Base-by-base conservation (phyloP, 1,140 invertebrate genomes). In the Drosophila murphyi region DNA sequence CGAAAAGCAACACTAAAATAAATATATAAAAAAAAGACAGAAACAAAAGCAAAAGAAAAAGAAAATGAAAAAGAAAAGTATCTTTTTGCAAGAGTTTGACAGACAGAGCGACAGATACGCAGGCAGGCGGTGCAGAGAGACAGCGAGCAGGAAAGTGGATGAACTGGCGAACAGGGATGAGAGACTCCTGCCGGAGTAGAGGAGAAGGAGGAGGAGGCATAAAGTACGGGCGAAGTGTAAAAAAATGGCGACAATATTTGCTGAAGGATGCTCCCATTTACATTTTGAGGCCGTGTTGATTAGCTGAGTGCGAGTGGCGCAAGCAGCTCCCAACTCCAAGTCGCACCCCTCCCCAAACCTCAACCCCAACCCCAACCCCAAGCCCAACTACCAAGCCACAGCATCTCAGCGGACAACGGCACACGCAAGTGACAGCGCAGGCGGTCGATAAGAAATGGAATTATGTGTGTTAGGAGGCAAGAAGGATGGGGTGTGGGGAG, bases 161-260 rank as follows among this genome's bases (percentile, higher is more conserved):
- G 80, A 77, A 64, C 59, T 64, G 71, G 71, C 64, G 56, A 20
- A 20, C 60, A 48, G 70, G 71, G 70, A 72, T 64, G 34, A 60
- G 62, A 48, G 72, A 76, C 72, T 41, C 5, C 10, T 3, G 39
- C 39, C 5, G 39, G 10, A 8, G 39, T 8, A 10, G 20, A 20
- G 20, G 20, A 20, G 20, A 20, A 20, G 20, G 20, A 20, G 20
- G 20, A 20, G 20, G 20, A 20, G 20, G 20, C 20, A 20, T 20
- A 20, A 20, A 20, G 20, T 20, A 20, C 20, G 20, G 20, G 20
- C 20, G 20, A 20, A 20, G 20, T 20, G 20, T 20, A 20, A 74
- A 75, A 86, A 90, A 92, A 92, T 92, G 90, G 90, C 90, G 90
- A 86, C 87, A 82, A 60, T 86, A 79, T 90, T 90, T 87, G 79